Base-by-base conservation (phyloP, 2,888 invertebrate species). In the Microchrysa polita region DNA sequence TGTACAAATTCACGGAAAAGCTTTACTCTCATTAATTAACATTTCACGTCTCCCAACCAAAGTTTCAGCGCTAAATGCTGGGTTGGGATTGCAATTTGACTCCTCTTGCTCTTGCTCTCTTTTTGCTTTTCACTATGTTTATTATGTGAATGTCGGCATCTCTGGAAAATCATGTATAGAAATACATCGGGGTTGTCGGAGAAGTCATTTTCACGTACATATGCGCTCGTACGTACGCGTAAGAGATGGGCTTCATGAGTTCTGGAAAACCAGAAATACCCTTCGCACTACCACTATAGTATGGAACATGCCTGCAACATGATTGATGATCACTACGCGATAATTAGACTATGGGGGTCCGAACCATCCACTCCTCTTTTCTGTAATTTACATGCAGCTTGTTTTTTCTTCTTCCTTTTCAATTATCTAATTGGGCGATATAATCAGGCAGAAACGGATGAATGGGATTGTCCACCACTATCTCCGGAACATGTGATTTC, bases 321-420 rank as follows among this genome's bases (percentile, higher is more conserved):
- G 75, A 76, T 76, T 76, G 74, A 76, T 76, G 75, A 76, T 76
- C 74, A 73, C 74, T 53, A 72, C 73, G n/a, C n/a, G 74, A 74
- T 76, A 76, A 76, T 76, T 76, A 76, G 74, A 67, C 57, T 48
- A n/a, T 14, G 22, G 40, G 71, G 22, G 12, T 48, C 48, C 27
- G 65, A 5, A 9, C 48, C 48, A 22, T 40, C 34, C 61, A n/a
- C 34, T n/a, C n/a, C n/a, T n/a, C n/a, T n/a, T n/a, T n/a, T n/a
- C n/a, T 40, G 18, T 34, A 9, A 55, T 44, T 42, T 42, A 34
- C 42, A 14, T 12, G 53, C 27, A 7, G 18, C 34, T 12, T 55
- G 18, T 44, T 40, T 60, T 48, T 67, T 60, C 65, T 75, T 5
- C 27, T 34, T 34, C 27, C 72, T 72, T 74, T 76, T 76, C 74